Conservation (phyloP, 1,140 invertebrate species). For the Drosophila dunni region DNA sequence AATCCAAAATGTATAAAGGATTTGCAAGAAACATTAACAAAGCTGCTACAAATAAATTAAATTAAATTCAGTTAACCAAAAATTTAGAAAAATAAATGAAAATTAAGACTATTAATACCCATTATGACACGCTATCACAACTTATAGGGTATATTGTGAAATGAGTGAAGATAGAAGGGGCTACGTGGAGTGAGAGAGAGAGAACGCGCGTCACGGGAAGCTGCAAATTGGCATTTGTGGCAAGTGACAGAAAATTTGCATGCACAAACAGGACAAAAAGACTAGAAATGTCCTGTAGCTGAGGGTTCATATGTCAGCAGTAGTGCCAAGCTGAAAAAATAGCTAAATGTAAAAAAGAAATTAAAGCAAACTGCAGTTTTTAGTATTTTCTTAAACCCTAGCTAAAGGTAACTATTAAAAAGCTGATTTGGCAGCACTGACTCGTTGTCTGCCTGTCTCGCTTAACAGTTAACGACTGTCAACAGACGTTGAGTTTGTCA, state of each 20-base stretch:
- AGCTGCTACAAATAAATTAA: no score
- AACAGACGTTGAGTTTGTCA: constrained; percentile 73
- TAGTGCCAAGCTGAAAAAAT: no score
- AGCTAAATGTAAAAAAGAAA: no score
- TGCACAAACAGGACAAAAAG: constrained; percentile 30
- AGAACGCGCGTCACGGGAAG: constrained; percentile 24
- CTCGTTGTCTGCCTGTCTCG: constrained; percentile 43
- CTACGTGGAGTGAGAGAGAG: neutral
- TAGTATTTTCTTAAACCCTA: no score
- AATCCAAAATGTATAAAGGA: neutral
- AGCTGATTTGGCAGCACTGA: constrained; percentile 25
- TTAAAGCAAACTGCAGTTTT: no score
- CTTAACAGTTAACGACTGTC: constrained; percentile 45
- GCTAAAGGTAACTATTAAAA: no score
- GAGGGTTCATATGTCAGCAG: no score
- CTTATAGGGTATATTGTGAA: neutral
- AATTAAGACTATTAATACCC: no score
- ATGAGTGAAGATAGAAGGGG: neutral
- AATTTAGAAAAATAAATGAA: no score
- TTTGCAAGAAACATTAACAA: no score
- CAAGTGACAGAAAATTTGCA: constrained; percentile 68
- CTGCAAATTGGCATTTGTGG: constrained; percentile 74
- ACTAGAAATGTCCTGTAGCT: constrained; percentile 9
- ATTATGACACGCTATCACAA: neutral
- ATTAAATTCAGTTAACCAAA: no score